Base-by-base conservation (phyloP, 2,797 vertebrate genomes). In the Denticeps clupeoides region DNA sequence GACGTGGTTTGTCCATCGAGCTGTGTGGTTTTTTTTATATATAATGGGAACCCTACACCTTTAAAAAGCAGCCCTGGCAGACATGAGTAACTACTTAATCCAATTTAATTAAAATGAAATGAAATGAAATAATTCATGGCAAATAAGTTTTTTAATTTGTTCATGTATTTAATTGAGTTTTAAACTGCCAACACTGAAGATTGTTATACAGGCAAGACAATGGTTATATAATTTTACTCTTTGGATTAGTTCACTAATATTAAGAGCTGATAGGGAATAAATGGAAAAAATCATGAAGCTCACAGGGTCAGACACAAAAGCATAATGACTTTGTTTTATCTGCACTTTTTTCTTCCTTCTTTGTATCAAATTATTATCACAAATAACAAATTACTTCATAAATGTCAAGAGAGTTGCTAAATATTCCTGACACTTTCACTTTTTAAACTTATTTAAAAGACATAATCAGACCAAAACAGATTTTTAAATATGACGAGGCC, bases 71-170 rank as follows among this genome's bases (percentile, higher is more conserved):
- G 38, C 32, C 25, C 10, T 42, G 10, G 49, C 41, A 16, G 28
- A 43, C 55, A 47, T 53, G 51, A 60, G 55, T 58, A 53, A 55
- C 32, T 43, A 44, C 31, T 53, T 64, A 61, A 64, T 64, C 62
- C 49, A 37, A 55, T 58, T 55, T 58, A 60, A 65, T 56, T 61
- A 65, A 65, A 61, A 53, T 51, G 56, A 41, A 61, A 53, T 51
- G 56, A 41, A 61, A 58, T 61, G 37, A 56, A 58, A 47, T 53
- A 67, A 63, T 74, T 76, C 62, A 69, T 59, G 65, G 58, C 59
- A 69, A 77, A 75, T 62, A 70, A 53, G 59, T 74, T 4, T 37
- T 76, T 80, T 68, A 64, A 75, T 76, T 73, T 70, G 60, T 57
- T 61, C 66, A 61, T 59, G 49, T 54, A 66, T 62, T 70, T 73